Evolutionary conservation across 2,113 vertebrate genomes (phyloP), one percentile per base, ranked within the genome.

Genomic region (Ursus arctos): DNA sequence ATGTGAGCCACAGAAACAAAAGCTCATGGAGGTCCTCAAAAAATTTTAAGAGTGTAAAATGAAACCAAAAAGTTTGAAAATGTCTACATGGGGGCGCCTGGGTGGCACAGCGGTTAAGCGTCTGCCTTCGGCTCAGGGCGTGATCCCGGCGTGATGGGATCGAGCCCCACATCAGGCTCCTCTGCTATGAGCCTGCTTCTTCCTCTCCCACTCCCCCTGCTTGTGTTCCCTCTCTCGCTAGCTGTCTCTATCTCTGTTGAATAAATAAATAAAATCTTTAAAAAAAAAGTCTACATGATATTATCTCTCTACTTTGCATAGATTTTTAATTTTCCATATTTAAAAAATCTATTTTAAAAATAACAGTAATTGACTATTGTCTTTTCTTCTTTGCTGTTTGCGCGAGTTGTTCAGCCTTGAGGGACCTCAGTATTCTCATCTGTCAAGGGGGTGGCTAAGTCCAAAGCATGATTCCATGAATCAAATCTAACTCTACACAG

Each of bases 361-460:
- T 47, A 49, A 55, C 36, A 86, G 24, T 36, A 96, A 91, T 36
- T 16, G 59, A 61, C 65, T n/a, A 33, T 55, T 51, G n/a, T 92
- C 67, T 88, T 88, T 80, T 55, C 14, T 86, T 61, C 65, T 65
- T 18, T 13, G 36, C 81, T 67, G 3, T 77, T 63, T 92, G 43
- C 77, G n/a, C 72, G 94, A 94, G 93, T 40, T 31, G 61, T 65
- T 87, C 79, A 72, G 47, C 65, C 36, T 57, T 84, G 61, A 61
- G 16, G 47, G n/a, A 6, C 28, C 24, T 92, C 31, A 28, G 36
- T 74, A 49, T 80, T 80, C 69, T 84, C 12, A 1, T 63, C 90
- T 55, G 69, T 81, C 63, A 81, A 80, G 8, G 18, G 63, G 43
- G 36, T 67, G 94, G 82, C 74, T 67, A 53, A 84, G 88, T 82